Conservation (phyloP, 30 jellyfish, hydroid and myxozoan species). For the Aurelia sp. region DNA sequence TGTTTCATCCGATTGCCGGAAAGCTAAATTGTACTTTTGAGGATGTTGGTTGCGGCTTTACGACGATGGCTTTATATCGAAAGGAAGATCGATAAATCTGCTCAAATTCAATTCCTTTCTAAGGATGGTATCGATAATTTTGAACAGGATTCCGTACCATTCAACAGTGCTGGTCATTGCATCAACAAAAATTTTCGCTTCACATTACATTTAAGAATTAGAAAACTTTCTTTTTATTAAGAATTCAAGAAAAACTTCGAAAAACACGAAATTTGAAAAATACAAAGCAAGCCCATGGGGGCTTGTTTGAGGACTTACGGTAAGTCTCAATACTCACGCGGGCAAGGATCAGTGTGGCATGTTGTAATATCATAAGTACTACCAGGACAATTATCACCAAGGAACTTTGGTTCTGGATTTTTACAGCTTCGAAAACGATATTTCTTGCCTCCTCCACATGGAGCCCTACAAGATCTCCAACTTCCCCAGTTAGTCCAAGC, state of each 20-base stretch:
- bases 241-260: too few species aligned
- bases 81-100: too few species aligned
- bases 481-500: constrained; percentile 59
- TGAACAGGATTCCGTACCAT: neutral
- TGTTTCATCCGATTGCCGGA: neutral
- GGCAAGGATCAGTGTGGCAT: constrained; percentile 54
- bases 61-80: too few species aligned
- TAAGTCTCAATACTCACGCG: constrained; percentile 29
- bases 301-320: too few species aligned
- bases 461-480: constrained; percentile 51
- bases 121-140: too few species aligned
- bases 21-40: too few species aligned
- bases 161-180: neutral
- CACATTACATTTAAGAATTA: too few species aligned
- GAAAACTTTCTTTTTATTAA: too few species aligned
- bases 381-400: constrained; percentile 38
- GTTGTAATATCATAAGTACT: neutral
- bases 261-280: neutral
- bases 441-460: constrained; percentile 48
- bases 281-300: neutral
- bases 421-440: constrained; percentile 45
- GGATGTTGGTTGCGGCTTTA: too few species aligned
- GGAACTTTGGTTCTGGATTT: constrained; percentile 38
- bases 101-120: too few species aligned
- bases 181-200: too few species aligned